Base-by-base conservation (phyloP, 1,140 invertebrate species). In the Heliconius nattereri region DNA sequence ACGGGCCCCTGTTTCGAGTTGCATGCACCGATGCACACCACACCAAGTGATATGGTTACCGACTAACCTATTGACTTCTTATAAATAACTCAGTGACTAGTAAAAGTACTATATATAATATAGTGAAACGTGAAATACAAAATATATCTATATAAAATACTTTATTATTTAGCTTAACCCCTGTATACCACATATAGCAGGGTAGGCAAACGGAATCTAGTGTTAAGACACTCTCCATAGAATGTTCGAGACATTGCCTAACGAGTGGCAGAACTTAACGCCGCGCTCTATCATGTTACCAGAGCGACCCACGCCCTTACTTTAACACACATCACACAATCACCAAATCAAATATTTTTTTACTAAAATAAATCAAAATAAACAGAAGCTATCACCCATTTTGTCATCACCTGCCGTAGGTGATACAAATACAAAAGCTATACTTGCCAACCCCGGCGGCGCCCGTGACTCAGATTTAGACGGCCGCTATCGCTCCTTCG, bases 391-490 rank as follows among this genome's bases (percentile, higher is more conserved):
- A 32, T 35, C 32, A 20, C 13, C 11, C n/a, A 72, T 40, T 37
- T 72, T 72, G 71, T 72, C 71, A 20, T 9, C 71, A 72, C 71
- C 35, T 72, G 35, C 71, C 13, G 60, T 72, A 72, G 35, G 71
- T 40, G 71, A n/a, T 23, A 23, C 0, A 26, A 60, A 60, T 16
- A 16, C 40, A 37, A 71, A 72, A 72, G 2, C 7, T 40, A 19
- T 35, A 45, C 23, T 16, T 32, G 29, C 23, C 8, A 40, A 73
- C 70, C 71, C 7, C 74, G 52, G 26, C 49, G 78, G 82, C 82
- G 83, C 79, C 87, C 87, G 85, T 92, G 90, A 92, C 86, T 91
- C 90, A 89, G 85, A 87, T 89, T 90, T 91, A 89, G 90, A 86
- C 85, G 85, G 85, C 88, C 87, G 89, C 86, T 92, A 91, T 86